Conservation (phyloP, 2,113 vertebrate genomes). For the Conger conger region DNA sequence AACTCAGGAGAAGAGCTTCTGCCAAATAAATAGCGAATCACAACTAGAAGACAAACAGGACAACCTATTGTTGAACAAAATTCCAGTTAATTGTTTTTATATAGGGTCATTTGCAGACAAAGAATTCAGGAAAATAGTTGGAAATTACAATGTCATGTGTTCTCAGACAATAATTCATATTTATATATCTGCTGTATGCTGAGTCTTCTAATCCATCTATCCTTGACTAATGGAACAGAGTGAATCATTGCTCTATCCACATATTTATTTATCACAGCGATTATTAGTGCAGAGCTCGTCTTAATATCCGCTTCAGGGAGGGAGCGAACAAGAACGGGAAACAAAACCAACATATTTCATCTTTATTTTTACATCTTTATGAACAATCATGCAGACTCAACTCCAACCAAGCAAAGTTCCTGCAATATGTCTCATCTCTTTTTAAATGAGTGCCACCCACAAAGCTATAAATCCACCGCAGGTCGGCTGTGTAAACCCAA, state of each 20-base stretch:
- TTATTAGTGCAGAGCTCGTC: not conserved
- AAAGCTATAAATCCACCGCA: not conserved
- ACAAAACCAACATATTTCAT: slow-evolving; percentile 6
- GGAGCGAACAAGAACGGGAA: not conserved
- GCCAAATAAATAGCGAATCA: not conserved
- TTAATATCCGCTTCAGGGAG: not conserved
- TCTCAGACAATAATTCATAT: not conserved
- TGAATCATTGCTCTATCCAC: not conserved
- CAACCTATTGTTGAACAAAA: not conserved
- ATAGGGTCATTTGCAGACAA: not conserved
- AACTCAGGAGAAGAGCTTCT: not conserved
- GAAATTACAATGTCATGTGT: not conserved
- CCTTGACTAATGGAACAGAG: not conserved
- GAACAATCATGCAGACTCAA: not conserved
- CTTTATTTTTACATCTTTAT: not conserved
- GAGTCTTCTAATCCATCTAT: not conserved
- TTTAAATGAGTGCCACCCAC: not conserved
- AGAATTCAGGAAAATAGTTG: not conserved
- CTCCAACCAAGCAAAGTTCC: not conserved
- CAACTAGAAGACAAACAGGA: not conserved
- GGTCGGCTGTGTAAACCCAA: not conserved
- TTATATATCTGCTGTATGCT: not conserved
- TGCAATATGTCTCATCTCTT: not conserved
- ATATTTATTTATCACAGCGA: not conserved
- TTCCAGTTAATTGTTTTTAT: not conserved